phyloP scores from a whole-genome alignment of 2,888 invertebrate species.

The Adela reaumurella region DNA sequence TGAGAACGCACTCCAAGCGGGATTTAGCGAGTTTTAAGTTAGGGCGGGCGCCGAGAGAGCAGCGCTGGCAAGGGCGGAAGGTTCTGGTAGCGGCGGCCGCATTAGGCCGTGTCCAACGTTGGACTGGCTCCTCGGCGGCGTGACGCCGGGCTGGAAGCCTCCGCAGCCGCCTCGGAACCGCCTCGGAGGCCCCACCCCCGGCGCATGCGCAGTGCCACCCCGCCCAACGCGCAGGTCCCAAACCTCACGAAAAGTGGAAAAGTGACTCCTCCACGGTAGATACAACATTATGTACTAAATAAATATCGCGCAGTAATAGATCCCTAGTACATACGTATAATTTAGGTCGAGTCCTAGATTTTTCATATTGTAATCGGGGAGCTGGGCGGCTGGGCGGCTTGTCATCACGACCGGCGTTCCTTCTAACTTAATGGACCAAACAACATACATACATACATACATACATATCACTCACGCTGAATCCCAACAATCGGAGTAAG shows the following conservation, averaged over 20 bases:
- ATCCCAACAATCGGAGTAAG: no score
- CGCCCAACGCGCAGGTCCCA: slow-evolving; percentile 43
- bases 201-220: slow-evolving; percentile 32
- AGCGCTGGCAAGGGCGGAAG: slow-evolving; percentile 12
- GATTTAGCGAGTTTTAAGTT: slow-evolving; percentile 25
- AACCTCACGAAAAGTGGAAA: slow-evolving; percentile 53
- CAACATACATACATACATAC: no score
- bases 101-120: slow-evolving; percentile 46
- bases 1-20: slow-evolving; percentile 29
- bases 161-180: slow-evolving; percentile 39
- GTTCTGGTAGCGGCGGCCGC: slow-evolving; percentile 26
- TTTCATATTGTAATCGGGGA: slow-evolving; percentile 9
- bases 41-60: slow-evolving; percentile 22
- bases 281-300: slow-evolving; percentile 52
- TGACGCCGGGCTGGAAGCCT: slow-evolving; percentile 41
- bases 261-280: slow-evolving; percentile 54
- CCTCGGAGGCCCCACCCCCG: slow-evolving; percentile 47
- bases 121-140: slow-evolving; percentile 46
- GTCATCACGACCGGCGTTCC: no score
- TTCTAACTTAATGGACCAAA: no score
- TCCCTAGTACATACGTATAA: slow-evolving; percentile 31
- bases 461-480: no score
- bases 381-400: neutral
- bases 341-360: slow-evolving; percentile 32
- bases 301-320: slow-evolving; percentile 48